Conservation (phyloP, 2,888 invertebrate genomes). For the Crepidodera aurea region DNA sequence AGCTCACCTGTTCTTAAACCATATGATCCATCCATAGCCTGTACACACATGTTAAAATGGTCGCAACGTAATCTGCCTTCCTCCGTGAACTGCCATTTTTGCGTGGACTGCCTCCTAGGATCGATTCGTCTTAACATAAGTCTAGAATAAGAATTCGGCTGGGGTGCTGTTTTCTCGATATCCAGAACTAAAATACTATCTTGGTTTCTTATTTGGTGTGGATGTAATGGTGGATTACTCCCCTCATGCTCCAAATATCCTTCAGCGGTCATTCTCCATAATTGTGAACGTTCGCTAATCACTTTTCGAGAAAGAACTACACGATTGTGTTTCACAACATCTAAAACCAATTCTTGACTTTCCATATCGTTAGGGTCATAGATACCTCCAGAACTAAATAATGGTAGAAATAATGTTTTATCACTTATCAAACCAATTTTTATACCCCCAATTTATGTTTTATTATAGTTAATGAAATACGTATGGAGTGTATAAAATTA, state of each 20-base stretch:
- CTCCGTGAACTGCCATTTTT: conserved; percentile 90
- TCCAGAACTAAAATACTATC: conserved; percentile 77
- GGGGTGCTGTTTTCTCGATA: conserved; percentile 79
- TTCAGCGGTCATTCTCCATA: conserved; percentile 92
- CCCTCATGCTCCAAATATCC: conserved; percentile 96
- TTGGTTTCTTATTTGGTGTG: conserved; percentile 50
- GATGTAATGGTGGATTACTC: conserved; percentile 70
- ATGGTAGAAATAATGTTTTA: no score
- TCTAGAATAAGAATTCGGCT: conserved; percentile 78
- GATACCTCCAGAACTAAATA: conserved; percentile 45
- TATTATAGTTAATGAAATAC: no score
- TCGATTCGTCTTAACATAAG: conserved; percentile 86
- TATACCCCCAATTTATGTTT: no score
- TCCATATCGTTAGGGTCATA: conserved; percentile 67
- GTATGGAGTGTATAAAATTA: no score
- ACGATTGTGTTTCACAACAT: conserved; percentile 71
- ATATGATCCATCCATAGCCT: conserved; percentile 72
- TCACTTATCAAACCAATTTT: no score
- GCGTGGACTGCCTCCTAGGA: conserved; percentile 83
- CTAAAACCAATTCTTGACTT: conserved; percentile 82
- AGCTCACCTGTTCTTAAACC: conserved; percentile 63
- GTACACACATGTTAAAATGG: conserved; percentile 89
- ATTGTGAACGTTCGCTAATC: conserved; percentile 78
- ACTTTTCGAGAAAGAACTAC: conserved; percentile 79
- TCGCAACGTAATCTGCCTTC: conserved; percentile 87